Base-by-base conservation (phyloP, 64 coral and sea anemone species). In the Astreopora myriophthalma region DNA sequence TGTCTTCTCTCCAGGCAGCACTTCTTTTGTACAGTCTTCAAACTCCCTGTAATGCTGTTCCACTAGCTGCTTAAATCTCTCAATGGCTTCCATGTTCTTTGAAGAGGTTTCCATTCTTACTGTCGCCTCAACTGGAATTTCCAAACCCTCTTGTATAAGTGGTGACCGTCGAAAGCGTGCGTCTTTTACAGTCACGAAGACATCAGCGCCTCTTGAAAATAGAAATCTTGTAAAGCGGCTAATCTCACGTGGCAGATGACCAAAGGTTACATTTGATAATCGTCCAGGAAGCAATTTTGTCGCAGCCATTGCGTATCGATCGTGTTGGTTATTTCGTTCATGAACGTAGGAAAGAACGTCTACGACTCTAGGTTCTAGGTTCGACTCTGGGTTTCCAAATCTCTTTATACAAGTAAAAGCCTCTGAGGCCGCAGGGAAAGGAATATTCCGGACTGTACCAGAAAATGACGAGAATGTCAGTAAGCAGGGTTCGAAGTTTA, bases 161-260 rank as follows among this genome's bases (percentile, higher is more conserved):
- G n/a, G n/a, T 44, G 40, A 44, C 6, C 11, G 40, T 44, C 40
- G 40, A 44, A 46, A 46, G 42, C 11, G 42, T 46, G 42, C 42
- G 42, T 46, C 42, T 11, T 46, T n/a, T n/a, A n/a, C n/a, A n/a
- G 42, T 46, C 42, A 46, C 42, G 42, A 46, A 46, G 42, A 46
- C 42, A 46, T 46, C 42, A 6, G 42, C 42, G 4, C 42, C 42
- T 46, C 42, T 46, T 46, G 42, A 73, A 92, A 71, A n/a, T 8
- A 85, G 33, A 49, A 81, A 80, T 69, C 65, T 76, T 79, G 65
- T 91, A 61, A 91, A 91, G 26, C 76, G 78, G 67, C 76, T 85
- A 29, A 76, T 86, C 71, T 92, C 89, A 69, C 76, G 75, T 81
- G 89, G 76, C 23, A 46, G 58, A 91, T 91, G 77, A 81, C 65